These are phyloP conservation scores for Metellina segmentata DNA, from an alignment of 2,888 invertebrate genomes.

Conservation along the genomic window DNA sequence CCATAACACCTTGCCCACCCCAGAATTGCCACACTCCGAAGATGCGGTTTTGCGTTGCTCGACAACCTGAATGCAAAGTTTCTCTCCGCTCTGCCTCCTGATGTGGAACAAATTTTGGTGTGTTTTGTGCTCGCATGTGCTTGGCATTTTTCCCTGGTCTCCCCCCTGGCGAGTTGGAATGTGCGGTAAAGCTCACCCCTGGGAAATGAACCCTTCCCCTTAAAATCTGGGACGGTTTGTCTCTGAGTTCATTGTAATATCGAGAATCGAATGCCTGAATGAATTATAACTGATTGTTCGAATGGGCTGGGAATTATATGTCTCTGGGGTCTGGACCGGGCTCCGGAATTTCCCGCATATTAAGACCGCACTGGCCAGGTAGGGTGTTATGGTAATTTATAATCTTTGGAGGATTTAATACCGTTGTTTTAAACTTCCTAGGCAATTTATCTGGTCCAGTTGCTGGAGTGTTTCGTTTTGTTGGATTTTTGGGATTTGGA, in stretches of 20 bases:
- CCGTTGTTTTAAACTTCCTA: neutral
- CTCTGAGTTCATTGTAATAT: conserved; percentile 17
- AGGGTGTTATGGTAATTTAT: neutral
- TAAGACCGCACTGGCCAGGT: neutral
- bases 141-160: conserved; percentile 27
- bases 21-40: conserved; percentile 25
- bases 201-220: neutral
- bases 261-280: conserved; percentile 6
- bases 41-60: conserved; percentile 47
- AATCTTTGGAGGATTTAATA: neutral
- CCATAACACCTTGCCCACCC: conserved; percentile 57
- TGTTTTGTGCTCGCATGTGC: conserved; percentile 1
- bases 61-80: conserved; percentile 61
- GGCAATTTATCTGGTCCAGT: too few species aligned
- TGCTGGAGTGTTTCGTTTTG: too few species aligned
- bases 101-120: conserved; percentile 24
- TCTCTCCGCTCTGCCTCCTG: neutral
- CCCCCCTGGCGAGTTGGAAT: neutral
- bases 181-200: conserved; percentile 11
- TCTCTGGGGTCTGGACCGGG: neutral
- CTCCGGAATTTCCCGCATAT: neutral
- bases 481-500: too few species aligned
- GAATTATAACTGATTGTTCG: conserved; percentile 6
- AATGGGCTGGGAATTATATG: neutral
- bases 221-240: neutral